Evolutionary conservation across 2,113 vertebrate genomes (phyloP).

Genomic region (Telmatochromis brichardi): DNA sequence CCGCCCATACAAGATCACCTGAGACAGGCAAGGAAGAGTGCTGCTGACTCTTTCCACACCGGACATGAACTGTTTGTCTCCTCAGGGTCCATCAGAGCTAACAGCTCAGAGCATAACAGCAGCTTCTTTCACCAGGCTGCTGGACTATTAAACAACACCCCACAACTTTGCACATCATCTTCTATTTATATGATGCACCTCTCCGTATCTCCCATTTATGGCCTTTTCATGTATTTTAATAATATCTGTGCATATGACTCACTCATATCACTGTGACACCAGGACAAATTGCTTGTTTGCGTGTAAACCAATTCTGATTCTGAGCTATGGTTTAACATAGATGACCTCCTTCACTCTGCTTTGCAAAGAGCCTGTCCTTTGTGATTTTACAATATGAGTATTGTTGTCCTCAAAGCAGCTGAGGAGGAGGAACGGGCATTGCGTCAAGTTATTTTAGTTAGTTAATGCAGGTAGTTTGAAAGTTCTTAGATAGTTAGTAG

Average conservation of each 20-base stretch:
- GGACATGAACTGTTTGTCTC: not conserved
- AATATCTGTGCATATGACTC: not conserved
- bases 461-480: not conserved
- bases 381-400: not conserved
- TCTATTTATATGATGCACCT: not conserved
- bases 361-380: not conserved
- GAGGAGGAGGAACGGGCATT: fast-evolving
- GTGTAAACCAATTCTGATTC: not conserved
- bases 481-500: not conserved
- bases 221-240: not conserved
- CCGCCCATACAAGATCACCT: fast-evolving
- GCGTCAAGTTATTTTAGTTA: not conserved
- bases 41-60: not conserved
- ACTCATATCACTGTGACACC: not conserved
- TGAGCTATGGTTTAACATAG: not conserved
- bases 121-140: not conserved
- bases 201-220: fast-evolving
- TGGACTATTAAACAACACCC: not conserved
- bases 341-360: not conserved
- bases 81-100: not conserved
- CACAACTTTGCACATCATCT: not conserved
- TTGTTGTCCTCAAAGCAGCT: not conserved
- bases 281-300: not conserved
- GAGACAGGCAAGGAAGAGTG: not conserved
- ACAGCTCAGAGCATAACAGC: not conserved